phyloP scores from a whole-genome alignment of 2,797 vertebrate genomes.

The Sorex maritimensis region DNA sequence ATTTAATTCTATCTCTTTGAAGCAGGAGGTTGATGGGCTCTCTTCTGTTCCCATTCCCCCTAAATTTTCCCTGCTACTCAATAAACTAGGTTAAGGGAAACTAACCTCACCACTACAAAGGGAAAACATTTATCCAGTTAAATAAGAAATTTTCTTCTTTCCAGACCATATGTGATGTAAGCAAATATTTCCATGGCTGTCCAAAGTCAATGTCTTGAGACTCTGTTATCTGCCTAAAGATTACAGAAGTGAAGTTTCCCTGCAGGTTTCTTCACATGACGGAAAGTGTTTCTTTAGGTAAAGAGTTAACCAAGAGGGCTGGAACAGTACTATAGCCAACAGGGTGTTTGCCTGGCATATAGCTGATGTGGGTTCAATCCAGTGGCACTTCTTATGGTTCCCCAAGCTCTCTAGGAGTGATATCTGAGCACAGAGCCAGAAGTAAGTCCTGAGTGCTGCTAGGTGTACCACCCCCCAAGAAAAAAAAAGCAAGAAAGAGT shows the following conservation, averaged over 20 bases:
- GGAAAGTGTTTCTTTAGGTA: not conserved
- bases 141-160: slow-evolving; percentile 24
- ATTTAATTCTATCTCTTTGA: not conserved
- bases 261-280: not conserved
- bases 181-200: slow-evolving; percentile 9
- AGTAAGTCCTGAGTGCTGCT: no score
- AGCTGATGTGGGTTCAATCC: no score
- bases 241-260: not conserved
- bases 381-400: no score
- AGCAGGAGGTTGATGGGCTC: not conserved
- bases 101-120: not conserved
- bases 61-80: not conserved
- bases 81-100: not conserved
- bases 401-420: no score
- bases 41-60: not conserved
- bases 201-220: not conserved
- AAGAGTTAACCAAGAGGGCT: not conserved
- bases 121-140: not conserved
- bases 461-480: no score
- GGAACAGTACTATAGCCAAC: no score
- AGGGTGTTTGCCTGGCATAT: no score
- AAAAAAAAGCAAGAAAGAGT: not conserved
- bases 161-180: not conserved
- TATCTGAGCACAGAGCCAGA: no score
- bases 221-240: not conserved